Percentiles rank a stretch among this genome's conserved stretches.
phyloP scores from a whole-genome alignment of 1,140 invertebrate genomes.

The Rhagoletis pomonella region DNA sequence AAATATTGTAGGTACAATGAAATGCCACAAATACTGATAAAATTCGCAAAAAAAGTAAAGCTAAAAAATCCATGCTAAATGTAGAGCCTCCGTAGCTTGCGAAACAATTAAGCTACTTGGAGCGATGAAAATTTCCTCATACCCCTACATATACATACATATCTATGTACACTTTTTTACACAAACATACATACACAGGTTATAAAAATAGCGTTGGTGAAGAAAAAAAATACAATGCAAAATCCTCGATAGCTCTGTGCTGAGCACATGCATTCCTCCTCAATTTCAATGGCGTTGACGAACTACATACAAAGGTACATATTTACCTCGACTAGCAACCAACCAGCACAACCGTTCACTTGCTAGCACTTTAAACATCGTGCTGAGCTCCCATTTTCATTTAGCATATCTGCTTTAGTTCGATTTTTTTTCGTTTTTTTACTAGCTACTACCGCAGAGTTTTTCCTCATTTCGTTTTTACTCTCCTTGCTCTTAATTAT shows the following conservation, averaged over 20 bases:
- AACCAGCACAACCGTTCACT: neutral
- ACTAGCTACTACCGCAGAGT: neutral
- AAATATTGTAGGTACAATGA: neutral
- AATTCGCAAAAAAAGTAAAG: neutral
- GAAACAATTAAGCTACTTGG: neutral
- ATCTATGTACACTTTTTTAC: neutral
- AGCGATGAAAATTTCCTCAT: neutral
- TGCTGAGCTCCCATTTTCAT: neutral
- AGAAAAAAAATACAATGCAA: neutral
- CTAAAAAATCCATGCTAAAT: neutral
- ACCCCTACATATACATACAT: neutral
- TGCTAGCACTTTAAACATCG: neutral
- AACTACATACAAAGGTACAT: neutral
- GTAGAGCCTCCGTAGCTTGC: neutral
- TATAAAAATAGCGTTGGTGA: neutral
- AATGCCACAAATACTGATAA: neutral
- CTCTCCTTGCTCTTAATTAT: neutral
- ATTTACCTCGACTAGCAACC: too few relatives aligned
- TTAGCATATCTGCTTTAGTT: neutral
- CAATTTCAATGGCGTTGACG: neutral
- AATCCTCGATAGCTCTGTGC: neutral
- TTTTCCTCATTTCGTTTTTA: neutral
- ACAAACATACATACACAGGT: too few relatives aligned
- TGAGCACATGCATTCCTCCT: neutral
- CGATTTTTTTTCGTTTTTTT: neutral